A percentile compares a stretch with the other conserved stretches of the same genome.
phyloP scores from a whole-genome alignment of 2,797 vertebrate species.

The Momotus momota region DNA sequence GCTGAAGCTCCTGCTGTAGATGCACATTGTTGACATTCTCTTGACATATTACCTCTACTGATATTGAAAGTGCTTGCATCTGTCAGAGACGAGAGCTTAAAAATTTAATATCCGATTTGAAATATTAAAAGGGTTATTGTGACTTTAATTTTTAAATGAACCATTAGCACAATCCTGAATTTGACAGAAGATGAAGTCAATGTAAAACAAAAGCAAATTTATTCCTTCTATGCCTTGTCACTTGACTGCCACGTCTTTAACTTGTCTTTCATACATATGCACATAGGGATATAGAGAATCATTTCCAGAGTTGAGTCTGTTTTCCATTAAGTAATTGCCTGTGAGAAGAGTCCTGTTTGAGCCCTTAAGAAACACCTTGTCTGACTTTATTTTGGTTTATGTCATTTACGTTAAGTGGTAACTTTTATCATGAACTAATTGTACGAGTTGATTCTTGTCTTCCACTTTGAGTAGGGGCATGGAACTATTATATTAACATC shows the following conservation, averaged over 20 bases:
- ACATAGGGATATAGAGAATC: background rate
- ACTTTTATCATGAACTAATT: slow-evolving; percentile 24
- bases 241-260: slow-evolving; percentile 3
- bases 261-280: slow-evolving; percentile 2
- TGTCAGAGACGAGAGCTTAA: slow-evolving; percentile 23
- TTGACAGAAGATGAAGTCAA: slow-evolving; percentile 22
- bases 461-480: slow-evolving; percentile 5
- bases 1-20: background rate
- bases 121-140: slow-evolving; percentile 66
- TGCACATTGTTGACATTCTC: slow-evolving; percentile 4
- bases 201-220: slow-evolving; percentile 24
- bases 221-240: background rate
- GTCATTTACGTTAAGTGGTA: slow-evolving; percentile 21
- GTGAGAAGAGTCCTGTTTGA: background rate
- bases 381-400: slow-evolving; percentile 32
- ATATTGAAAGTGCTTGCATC: slow-evolving; percentile 21
- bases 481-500: background rate
- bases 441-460: slow-evolving; percentile 32
- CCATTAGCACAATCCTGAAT: slow-evolving; percentile 48
- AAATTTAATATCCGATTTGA: slow-evolving; percentile 60
- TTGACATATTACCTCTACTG: slow-evolving; percentile 19
- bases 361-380: background rate
- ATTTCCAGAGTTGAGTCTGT: background rate
- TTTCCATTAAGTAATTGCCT: slow-evolving; percentile 35
- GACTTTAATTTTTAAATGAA: slow-evolving; percentile 63